phyloP scores from a whole-genome alignment of 1,140 invertebrate species.

The Heliconius nattereri region DNA sequence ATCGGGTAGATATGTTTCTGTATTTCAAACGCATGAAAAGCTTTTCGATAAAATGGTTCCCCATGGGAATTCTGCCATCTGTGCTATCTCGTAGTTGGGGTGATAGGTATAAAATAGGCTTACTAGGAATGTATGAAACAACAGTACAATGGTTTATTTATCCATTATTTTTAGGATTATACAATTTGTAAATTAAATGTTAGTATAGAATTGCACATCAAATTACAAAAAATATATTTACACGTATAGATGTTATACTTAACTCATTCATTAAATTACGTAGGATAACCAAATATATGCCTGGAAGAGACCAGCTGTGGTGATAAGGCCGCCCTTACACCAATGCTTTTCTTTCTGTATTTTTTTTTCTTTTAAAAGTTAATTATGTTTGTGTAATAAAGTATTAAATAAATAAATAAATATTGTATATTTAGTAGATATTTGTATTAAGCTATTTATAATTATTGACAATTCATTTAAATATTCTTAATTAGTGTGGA shows the following conservation, averaged over 20 bases:
- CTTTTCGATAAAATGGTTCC: background rate
- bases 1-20: background rate
- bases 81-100: background rate
- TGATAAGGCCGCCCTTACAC: too few relatives aligned
- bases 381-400: too few relatives aligned
- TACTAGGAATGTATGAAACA: slow-evolving; percentile 7
- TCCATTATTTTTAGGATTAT: background rate
- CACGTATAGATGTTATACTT: background rate
- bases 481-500: background rate
- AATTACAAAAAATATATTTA: background rate
- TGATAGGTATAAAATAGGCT: slow-evolving; percentile 5
- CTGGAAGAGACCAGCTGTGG: too few relatives aligned
- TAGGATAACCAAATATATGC: background rate
- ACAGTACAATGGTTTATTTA: background rate
- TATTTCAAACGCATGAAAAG: background rate
- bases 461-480: background rate
- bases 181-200: background rate
- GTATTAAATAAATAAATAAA: too few relatives aligned
- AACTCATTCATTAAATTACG: background rate
- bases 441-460: background rate
- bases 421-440: background rate
- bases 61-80: slow-evolving; percentile 23
- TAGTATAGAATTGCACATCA: background rate
- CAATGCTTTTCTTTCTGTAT: too few relatives aligned
- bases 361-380: too few relatives aligned